These are phyloP conservation scores for Ianthella basta DNA, from an alignment of 37 sponge, comb jelly and placozoan species.

Conservation along the genomic window DNA sequence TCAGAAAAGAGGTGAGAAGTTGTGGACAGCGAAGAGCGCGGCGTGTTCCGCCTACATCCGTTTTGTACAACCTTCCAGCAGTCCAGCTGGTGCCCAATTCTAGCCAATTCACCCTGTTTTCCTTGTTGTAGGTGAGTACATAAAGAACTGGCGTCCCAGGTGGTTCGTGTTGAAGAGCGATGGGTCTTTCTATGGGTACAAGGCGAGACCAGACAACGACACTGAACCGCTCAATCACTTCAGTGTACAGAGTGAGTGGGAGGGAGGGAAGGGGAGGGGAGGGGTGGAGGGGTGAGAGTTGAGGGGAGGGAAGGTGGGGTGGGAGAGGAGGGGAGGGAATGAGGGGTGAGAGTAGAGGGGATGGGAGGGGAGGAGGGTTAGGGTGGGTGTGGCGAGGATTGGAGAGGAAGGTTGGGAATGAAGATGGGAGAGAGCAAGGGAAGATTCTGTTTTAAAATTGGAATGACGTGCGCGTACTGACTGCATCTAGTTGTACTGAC, in stretches of 20 bases:
- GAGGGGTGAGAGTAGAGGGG: background rate
- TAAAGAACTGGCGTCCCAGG: slow-evolving; percentile 95
- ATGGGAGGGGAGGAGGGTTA: background rate
- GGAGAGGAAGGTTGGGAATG: no score
- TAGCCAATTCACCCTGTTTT: background rate
- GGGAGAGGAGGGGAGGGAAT: background rate
- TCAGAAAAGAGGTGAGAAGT: slow-evolving; percentile 85
- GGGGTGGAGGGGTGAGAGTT: background rate
- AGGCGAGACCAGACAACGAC: slow-evolving; percentile 58
- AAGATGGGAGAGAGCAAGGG: no score
- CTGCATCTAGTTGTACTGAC: no score
- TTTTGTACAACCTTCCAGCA: background rate
- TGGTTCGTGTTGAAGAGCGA: slow-evolving; percentile 87
- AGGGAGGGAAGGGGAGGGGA: background rate
- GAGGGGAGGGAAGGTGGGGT: background rate
- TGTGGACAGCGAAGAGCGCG: background rate
- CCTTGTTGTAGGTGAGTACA: slow-evolving; percentile 91
- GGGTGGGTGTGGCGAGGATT: background rate
- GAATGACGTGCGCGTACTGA: no score
- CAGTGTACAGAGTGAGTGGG: slow-evolving; percentile 72
- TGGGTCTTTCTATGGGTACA: slow-evolving; percentile 89
- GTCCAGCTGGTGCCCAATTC: background rate
- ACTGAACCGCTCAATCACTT: slow-evolving; percentile 87
- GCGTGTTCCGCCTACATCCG: background rate
- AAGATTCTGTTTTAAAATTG: no score